phyloP scores from a whole-genome alignment of 2,113 vertebrate genomes.

The Megalops atlanticus region DNA sequence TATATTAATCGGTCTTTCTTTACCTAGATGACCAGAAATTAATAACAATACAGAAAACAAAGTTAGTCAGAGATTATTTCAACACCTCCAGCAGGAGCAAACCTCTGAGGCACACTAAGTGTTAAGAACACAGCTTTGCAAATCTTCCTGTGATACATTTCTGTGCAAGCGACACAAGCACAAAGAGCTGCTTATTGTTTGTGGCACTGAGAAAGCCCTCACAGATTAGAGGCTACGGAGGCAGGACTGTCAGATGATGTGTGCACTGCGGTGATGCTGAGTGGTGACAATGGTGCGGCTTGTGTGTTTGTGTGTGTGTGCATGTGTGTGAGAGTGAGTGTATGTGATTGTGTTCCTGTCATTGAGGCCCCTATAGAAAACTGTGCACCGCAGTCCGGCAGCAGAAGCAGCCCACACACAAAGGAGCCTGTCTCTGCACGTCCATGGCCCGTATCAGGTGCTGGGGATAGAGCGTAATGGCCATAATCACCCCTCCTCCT shows the following conservation, averaged over 20 bases:
- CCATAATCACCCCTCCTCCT: neutral
- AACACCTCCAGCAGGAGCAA: neutral
- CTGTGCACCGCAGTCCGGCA: too few species aligned
- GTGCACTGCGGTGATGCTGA: neutral
- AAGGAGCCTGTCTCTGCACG: conserved; percentile 7
- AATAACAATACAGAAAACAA: neutral
- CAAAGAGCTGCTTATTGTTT: neutral
- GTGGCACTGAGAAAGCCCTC: neutral
- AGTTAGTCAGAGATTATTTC: neutral
- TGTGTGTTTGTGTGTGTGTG: neutral
- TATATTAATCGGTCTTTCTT: too few species aligned
- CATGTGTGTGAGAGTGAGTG: neutral
- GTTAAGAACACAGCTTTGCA: neutral
- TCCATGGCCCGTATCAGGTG: conserved; percentile 14
- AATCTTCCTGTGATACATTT: neutral
- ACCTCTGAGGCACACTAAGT: neutral
- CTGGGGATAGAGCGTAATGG: conserved; percentile 6
- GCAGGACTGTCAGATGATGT: neutral
- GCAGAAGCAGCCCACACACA: neutral
- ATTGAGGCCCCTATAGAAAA: neutral
- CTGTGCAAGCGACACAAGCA: too few species aligned
- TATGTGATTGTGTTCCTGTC: neutral
- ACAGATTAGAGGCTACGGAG: neutral
- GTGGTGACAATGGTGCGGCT: neutral
- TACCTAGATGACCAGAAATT: too few species aligned